phyloP scores from a whole-genome alignment of 2,888 invertebrate species.

The Eupithecia vulgata region DNA sequence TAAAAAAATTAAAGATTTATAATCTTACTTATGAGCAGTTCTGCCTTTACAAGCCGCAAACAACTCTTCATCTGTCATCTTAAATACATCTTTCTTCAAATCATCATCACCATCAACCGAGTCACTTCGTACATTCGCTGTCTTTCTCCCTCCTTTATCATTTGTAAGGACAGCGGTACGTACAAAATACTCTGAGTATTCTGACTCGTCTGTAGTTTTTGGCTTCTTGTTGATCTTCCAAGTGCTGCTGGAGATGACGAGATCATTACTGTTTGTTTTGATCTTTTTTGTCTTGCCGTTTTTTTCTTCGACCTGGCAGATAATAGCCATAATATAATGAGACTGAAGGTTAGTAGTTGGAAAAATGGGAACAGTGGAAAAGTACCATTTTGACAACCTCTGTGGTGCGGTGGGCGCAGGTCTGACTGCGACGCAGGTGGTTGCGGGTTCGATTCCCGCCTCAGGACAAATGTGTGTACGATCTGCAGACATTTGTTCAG shows the following conservation, averaged over 20 bases:
- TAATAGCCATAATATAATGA: not conserved
- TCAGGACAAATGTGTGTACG: too few species aligned
- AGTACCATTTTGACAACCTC: too few species aligned
- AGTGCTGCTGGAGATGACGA: constrained; percentile 71
- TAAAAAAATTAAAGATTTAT: not conserved
- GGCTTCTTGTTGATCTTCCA: constrained; percentile 69
- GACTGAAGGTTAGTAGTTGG: too few species aligned
- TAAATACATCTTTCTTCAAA: constrained; percentile 56
- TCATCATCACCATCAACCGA: constrained; percentile 56
- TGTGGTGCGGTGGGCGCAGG: too few species aligned
- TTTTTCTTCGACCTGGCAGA: constrained; percentile 66
- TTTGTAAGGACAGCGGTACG: constrained; percentile 67
- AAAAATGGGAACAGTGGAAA: too few species aligned
- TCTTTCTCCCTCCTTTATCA: constrained; percentile 55
- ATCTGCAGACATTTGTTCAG: too few species aligned
- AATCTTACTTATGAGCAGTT: constrained; percentile 91
- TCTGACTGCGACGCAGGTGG: too few species aligned
- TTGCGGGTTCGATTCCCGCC: too few species aligned
- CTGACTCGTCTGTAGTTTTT: constrained; percentile 49
- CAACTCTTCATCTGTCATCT: constrained; percentile 90
- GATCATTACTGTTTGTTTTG: constrained; percentile 63
- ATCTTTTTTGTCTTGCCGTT: constrained; percentile 76
- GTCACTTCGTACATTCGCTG: constrained; percentile 59
- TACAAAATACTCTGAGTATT: constrained; percentile 71
- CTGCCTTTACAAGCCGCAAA: constrained; percentile 91